These are phyloP conservation scores for Pogonomyrmex barbatus DNA, from an alignment of 1,140 invertebrate genomes.

Conservation along the genomic window DNA sequence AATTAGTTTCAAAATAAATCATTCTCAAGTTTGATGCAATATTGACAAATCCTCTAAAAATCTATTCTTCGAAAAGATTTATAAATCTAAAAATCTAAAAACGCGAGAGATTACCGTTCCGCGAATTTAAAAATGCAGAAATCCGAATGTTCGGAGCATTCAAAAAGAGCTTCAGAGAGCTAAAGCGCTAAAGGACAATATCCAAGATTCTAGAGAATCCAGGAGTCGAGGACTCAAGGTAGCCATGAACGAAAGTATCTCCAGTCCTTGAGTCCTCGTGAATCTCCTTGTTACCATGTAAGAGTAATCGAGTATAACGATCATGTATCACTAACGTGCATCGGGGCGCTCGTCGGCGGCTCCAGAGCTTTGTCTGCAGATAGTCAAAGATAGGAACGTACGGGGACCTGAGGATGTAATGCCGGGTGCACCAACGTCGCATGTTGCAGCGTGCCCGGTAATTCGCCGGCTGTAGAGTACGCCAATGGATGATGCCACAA, in stretches of 20 bases:
- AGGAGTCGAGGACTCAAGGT: slow-evolving; percentile 47
- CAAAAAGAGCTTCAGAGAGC: not conserved
- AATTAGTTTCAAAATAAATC: too few relatives aligned
- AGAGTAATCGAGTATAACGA: slow-evolving; percentile 78
- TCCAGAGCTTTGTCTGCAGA: slow-evolving; percentile 93
- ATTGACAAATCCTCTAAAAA: not conserved
- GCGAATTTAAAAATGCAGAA: slow-evolving; percentile 1
- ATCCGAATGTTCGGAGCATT: not conserved
- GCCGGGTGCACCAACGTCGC: slow-evolving; percentile 96
- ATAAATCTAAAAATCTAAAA: not conserved
- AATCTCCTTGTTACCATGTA: slow-evolving; percentile 33
- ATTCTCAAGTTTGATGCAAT: too few relatives aligned
- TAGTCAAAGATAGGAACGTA: slow-evolving; percentile 98
- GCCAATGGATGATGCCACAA: slow-evolving; percentile 97
- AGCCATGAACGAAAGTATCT: not conserved
- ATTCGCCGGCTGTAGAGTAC: slow-evolving; percentile 92
- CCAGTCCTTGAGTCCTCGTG: slow-evolving; percentile 42
- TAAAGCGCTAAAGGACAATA: slow-evolving; percentile 13
- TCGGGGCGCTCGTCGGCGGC: slow-evolving; percentile 87
- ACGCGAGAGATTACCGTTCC: not conserved
- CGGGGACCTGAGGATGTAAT: slow-evolving; percentile 98
- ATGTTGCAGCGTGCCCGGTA: slow-evolving; percentile 94
- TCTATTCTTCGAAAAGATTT: not conserved
- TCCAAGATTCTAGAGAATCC: slow-evolving; percentile 15
- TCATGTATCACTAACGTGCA: slow-evolving; percentile 86